Evolutionary conservation across 2,888 invertebrate species (phyloP).

Genomic region (Caenorhabditis sulstoni): DNA sequence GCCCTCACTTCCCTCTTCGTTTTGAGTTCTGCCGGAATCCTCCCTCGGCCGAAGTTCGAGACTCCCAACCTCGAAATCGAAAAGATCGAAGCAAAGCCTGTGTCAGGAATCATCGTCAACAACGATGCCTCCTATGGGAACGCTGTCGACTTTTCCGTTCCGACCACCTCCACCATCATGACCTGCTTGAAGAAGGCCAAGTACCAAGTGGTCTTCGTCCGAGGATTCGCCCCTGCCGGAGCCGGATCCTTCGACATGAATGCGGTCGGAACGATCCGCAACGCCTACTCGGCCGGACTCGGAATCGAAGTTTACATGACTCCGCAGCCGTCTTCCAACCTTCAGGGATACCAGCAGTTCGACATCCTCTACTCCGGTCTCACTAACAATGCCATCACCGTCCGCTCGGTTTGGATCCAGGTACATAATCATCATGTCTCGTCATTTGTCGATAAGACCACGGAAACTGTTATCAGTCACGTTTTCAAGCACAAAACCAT

Average conservation of each 20-base stretch:
- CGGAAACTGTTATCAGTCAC: constrained; percentile 2
- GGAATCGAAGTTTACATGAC: constrained; percentile 70
- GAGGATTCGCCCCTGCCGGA: constrained; percentile 62
- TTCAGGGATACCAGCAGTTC: constrained; percentile 57
- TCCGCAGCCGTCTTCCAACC: constrained; percentile 49
- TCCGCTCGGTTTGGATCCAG: constrained; percentile 63
- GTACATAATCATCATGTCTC: too few species aligned
- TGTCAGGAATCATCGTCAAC: constrained; percentile 36
- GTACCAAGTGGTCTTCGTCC: constrained; percentile 53
- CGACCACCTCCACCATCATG: constrained; percentile 32
- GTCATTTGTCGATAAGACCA: background rate
- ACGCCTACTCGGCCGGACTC: constrained; percentile 63
- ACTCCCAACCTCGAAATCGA: constrained; percentile 23
- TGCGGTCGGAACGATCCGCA: constrained; percentile 53
- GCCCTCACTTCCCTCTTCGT: constrained; percentile 24
- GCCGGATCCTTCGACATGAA: constrained; percentile 62
- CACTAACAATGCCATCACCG: constrained; percentile 48
- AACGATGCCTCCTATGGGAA: constrained; percentile 36
- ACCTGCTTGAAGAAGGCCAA: constrained; percentile 46
- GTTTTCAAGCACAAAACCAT: background rate
- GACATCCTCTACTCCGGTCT: constrained; percentile 57
- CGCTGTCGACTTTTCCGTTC: constrained; percentile 56
- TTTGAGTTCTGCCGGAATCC: constrained; percentile 33
- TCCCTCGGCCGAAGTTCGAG: constrained; percentile 13
- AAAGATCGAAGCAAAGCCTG: constrained; percentile 36